These are phyloP conservation scores for Cochlearius cochlearius DNA, from an alignment of 2,113 vertebrate species.

Conservation along the genomic window DNA sequence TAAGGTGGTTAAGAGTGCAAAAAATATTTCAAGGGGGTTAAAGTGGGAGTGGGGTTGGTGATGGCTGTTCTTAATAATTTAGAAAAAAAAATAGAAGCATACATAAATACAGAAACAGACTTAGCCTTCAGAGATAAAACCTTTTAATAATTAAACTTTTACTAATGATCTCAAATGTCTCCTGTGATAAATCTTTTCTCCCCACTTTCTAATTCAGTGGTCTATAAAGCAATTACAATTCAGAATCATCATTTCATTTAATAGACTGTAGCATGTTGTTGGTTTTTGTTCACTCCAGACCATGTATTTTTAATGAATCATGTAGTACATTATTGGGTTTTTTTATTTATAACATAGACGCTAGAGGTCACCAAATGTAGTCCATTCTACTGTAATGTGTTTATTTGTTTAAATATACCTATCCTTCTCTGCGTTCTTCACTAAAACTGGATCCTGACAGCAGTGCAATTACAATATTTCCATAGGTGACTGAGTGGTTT, in stretches of 20 bases:
- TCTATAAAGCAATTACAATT: constrained; percentile 30
- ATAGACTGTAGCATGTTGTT: constrained; percentile 44
- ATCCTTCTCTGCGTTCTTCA: neutral
- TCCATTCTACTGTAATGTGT: neutral
- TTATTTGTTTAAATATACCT: neutral
- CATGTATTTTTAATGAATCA: constrained; percentile 57
- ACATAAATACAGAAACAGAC: neutral
- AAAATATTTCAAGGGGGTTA: neutral
- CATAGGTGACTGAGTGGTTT: neutral
- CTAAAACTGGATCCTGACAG: neutral
- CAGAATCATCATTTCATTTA: constrained; percentile 48
- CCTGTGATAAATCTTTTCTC: constrained; percentile 13
- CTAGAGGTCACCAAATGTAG: neutral
- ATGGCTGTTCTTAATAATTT: neutral
- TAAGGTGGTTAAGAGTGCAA: neutral
- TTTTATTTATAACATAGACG: neutral
- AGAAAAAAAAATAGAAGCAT: neutral
- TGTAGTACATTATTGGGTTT: neutral
- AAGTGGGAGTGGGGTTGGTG: neutral
- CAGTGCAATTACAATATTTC: neutral
- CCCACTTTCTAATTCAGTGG: constrained; percentile 23
- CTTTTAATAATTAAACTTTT: constrained; percentile 56
- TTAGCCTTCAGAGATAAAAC: neutral
- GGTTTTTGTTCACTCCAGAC: constrained; percentile 9
- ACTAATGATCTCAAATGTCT: constrained; percentile 13